Evolutionary conservation across 2,888 invertebrate species (phyloP).

Genomic region (Bruchidius siliquastri): DNA sequence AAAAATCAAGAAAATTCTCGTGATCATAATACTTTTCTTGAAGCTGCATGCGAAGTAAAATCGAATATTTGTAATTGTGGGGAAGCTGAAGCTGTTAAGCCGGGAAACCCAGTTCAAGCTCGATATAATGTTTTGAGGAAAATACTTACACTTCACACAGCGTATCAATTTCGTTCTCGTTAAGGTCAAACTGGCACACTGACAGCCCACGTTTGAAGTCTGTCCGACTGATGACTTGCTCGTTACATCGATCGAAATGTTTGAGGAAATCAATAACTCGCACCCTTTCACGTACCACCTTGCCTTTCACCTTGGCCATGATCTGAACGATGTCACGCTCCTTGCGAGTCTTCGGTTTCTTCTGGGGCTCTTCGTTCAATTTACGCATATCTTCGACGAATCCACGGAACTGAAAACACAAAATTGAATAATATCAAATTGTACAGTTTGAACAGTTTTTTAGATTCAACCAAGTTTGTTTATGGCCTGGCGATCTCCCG

Average conservation of each 20-base stretch:
- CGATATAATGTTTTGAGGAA: too few species aligned
- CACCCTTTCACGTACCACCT: slow-evolving; percentile 64
- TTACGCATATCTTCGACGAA: slow-evolving; percentile 43
- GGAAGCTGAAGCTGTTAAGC: too few species aligned
- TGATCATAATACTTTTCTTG: too few species aligned
- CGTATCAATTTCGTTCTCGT: slow-evolving; percentile 63
- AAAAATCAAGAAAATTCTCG: too few species aligned
- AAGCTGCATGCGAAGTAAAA: too few species aligned
- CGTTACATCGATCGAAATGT: slow-evolving; percentile 61
- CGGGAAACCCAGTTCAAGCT: too few species aligned
- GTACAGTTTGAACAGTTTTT: background rate
- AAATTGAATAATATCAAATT: background rate
- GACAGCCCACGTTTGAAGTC: slow-evolving; percentile 71
- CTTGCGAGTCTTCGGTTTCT: slow-evolving; percentile 37
- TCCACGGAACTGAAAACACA: slow-evolving; percentile 35
- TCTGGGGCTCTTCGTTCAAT: slow-evolving; percentile 40
- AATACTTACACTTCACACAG: slow-evolving; percentile 64
- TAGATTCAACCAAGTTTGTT: too few species aligned
- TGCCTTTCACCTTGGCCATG: slow-evolving; percentile 70
- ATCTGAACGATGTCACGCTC: slow-evolving; percentile 66
- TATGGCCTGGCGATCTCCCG: too few species aligned
- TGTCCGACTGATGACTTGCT: slow-evolving; percentile 58
- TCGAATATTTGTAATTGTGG: too few species aligned
- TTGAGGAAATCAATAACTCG: slow-evolving; percentile 62
- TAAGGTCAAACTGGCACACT: slow-evolving; percentile 60